Percentiles rank a stretch among this genome's conserved stretches.
Evolutionary conservation across 1,140 invertebrate genomes (phyloP).

Genomic region (roundworm (Caenorhabditis elegans)): WBcel235 BX284606.5:9950501-9951000

Average conservation of each 20-base stretch:
- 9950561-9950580: background rate
- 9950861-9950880: background rate
- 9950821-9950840: conserved; percentile 16
- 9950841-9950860: background rate
- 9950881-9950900: no score
- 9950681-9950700: background rate
- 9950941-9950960: background rate
- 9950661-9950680: background rate
- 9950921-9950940: background rate
- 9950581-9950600: background rate
- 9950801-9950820: background rate
- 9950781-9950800: background rate
- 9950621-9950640: background rate
- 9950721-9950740: background rate
- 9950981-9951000: background rate
- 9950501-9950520: no score
- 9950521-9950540: background rate
- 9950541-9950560: background rate
- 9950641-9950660: background rate
- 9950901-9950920: background rate
- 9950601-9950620: background rate
- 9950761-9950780: background rate
- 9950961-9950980: no score
- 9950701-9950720: background rate
- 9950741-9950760: background rate